phyloP scores from a whole-genome alignment of 2,113 vertebrate genomes.

The Menura novaehollandiae region DNA sequence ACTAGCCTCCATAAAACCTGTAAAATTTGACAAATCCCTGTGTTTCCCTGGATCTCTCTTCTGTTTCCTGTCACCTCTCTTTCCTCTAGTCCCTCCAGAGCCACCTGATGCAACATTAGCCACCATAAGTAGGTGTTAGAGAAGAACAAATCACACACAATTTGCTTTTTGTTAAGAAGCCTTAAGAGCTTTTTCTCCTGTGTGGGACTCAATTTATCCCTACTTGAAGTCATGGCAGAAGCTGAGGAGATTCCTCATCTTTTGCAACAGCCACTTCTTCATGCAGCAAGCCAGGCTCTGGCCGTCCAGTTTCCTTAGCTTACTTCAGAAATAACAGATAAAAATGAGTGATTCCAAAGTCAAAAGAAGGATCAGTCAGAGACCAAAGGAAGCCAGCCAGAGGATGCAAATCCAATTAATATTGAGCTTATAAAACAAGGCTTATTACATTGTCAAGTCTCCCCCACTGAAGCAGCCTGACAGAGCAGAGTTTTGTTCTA shows the following conservation, averaged over 20 bases:
- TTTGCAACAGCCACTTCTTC: not conserved
- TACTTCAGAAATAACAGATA: not conserved
- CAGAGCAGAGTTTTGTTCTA: not conserved
- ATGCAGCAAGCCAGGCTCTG: not conserved
- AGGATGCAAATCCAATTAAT: conserved; percentile 38
- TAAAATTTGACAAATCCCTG: not conserved
- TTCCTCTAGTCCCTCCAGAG: not conserved
- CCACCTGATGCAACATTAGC: not conserved
- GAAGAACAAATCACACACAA: not conserved
- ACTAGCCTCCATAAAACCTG: not conserved
- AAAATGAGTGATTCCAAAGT: not conserved
- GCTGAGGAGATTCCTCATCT: not conserved
- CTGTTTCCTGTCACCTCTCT: not conserved
- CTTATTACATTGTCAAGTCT: not conserved
- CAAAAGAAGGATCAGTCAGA: not conserved
- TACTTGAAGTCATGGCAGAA: not conserved
- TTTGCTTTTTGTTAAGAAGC: not conserved
- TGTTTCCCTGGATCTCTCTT: not conserved
- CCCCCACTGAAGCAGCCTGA: not conserved
- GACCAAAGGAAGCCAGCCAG: not conserved
- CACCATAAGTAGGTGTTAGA: not conserved
- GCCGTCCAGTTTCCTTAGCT: not conserved
- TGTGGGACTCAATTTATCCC: not conserved
- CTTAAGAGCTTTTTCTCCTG: not conserved
- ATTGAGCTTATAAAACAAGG: conserved; percentile 3